Conservation (phyloP, 2,797 vertebrate species). For the Limnodromus scolopaceus region DNA sequence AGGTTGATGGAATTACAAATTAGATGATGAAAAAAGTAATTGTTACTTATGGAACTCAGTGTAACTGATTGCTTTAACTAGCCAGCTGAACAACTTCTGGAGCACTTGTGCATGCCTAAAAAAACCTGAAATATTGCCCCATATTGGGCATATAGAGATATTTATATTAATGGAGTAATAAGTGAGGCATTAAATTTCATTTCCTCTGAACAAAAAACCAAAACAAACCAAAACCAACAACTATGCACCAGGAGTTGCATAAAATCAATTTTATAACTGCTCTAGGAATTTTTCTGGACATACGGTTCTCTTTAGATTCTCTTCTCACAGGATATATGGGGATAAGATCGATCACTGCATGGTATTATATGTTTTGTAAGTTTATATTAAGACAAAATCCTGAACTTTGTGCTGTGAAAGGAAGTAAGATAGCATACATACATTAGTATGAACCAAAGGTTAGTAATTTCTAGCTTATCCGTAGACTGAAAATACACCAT, state of each 20-base stretch:
- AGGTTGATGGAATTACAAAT: neutral
- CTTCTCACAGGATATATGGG: neutral
- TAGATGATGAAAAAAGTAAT: neutral
- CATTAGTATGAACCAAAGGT: neutral
- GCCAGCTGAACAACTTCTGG: neutral
- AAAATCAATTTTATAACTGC: neutral
- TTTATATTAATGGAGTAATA: neutral
- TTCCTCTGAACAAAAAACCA: neutral
- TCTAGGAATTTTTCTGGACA: neutral
- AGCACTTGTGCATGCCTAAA: neutral
- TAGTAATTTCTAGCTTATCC: neutral
- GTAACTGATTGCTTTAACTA: neutral
- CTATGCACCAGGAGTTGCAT: neutral
- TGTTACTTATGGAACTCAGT: neutral
- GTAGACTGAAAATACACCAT: neutral
- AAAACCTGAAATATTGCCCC: neutral
- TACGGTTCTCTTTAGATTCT: neutral
- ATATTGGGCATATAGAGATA: neutral
- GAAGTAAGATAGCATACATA: neutral
- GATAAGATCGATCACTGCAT: neutral
- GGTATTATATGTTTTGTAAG: neutral
- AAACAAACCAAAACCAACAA: too few relatives aligned
- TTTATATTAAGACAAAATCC: neutral
- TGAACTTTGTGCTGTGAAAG: constrained; percentile 14
- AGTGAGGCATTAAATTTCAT: neutral